These are phyloP conservation scores for Nothobranchius kuhntae DNA, from an alignment of 2,113 vertebrate species.

Conservation along the genomic window DNA sequence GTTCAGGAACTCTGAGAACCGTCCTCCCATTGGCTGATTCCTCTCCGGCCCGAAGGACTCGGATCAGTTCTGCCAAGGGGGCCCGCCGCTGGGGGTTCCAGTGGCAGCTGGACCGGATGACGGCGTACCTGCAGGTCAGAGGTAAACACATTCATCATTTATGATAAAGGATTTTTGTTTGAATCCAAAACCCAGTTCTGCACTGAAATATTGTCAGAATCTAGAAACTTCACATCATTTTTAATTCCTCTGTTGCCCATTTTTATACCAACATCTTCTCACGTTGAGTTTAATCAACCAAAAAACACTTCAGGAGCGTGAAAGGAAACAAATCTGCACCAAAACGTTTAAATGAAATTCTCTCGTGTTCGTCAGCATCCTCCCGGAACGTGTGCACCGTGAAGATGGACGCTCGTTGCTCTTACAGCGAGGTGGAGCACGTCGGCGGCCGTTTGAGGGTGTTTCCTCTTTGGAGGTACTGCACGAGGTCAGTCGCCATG, in stretches of 20 bases:
- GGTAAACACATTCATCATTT: not conserved
- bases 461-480: constrained; percentile 84
- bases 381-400: no score
- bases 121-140: constrained; percentile 74
- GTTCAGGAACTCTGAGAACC: constrained; percentile 80
- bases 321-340: no score
- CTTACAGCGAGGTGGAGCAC: constrained; percentile 87
- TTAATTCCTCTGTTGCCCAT: no score
- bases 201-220: no score
- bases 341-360: no score
- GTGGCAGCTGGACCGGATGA: constrained; percentile 86
- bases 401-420: not conserved
- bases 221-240: no score
- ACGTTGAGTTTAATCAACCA: no score
- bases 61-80: constrained; percentile 67
- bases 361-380: no score
- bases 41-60: constrained; percentile 70
- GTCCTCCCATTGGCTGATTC: constrained; percentile 76
- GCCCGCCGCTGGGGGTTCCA: constrained; percentile 76
- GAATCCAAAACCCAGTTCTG: not conserved
- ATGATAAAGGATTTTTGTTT: no score
- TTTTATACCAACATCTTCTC: no score
- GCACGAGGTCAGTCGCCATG: constrained; percentile 80
- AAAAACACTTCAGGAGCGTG: no score
- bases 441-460: constrained; percentile 80